phyloP scores from a whole-genome alignment of 2,888 invertebrate genomes.

The Ormia ochracea region DNA sequence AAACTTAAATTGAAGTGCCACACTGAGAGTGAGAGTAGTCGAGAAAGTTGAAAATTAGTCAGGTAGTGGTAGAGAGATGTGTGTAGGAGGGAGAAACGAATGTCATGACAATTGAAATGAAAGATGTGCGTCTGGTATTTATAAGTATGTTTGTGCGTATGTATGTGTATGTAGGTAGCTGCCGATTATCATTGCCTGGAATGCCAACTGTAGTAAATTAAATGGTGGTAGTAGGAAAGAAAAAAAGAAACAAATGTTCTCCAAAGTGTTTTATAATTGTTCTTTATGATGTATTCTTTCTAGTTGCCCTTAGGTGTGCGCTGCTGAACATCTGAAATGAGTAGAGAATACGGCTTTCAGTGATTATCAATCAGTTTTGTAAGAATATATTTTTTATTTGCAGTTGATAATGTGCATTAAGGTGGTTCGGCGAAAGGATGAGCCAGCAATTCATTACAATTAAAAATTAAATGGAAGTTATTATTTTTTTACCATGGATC shows the following conservation, averaged over 20 bases:
- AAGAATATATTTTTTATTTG: background rate
- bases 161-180: slow-evolving; percentile 14
- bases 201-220: slow-evolving; percentile 32
- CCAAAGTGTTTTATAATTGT: slow-evolving; percentile 31
- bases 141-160: too few relatives aligned
- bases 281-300: slow-evolving; percentile 3
- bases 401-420: too few relatives aligned
- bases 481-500: too few relatives aligned
- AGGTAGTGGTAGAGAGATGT: background rate
- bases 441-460: too few relatives aligned
- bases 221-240: slow-evolving; percentile 30
- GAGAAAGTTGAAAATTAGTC: background rate
- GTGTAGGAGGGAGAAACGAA: background rate
- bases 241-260: slow-evolving; percentile 15
- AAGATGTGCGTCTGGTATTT: slow-evolving; percentile 26
- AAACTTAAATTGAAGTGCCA: background rate
- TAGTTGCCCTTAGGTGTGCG: slow-evolving; percentile 43
- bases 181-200: slow-evolving; percentile 23
- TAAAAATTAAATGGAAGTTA: too few relatives aligned
- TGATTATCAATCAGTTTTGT: background rate
- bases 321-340: slow-evolving; percentile 51
- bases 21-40: slow-evolving; percentile 4
- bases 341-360: slow-evolving; percentile 18
- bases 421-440: too few relatives aligned
- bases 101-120: slow-evolving; percentile 13